These are phyloP conservation scores for Morpho achilles DNA, from an alignment of 2,888 invertebrate species.

Conservation along the genomic window DNA sequence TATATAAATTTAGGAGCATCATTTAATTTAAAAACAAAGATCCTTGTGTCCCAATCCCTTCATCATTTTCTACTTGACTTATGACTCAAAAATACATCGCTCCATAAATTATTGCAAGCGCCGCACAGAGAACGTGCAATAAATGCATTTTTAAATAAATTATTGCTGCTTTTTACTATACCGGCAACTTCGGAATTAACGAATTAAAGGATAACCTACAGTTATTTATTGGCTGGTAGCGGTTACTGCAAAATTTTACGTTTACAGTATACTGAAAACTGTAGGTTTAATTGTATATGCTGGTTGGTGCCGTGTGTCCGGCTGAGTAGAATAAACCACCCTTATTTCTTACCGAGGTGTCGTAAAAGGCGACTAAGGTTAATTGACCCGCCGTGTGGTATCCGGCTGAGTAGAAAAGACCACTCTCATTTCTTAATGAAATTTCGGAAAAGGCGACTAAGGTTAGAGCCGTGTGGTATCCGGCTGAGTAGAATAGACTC, in stretches of 20 bases:
- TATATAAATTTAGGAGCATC: not conserved
- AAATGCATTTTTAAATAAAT: conserved; percentile 25
- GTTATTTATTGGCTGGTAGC: conserved; percentile 11
- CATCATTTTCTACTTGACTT: conserved; percentile 53
- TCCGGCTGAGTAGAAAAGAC: too few species aligned
- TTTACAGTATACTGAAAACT: conserved; percentile 1
- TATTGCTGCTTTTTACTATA: conserved; percentile 12
- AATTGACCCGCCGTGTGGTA: too few species aligned
- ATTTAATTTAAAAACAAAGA: conserved; percentile 4
- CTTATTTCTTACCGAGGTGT: too few species aligned
- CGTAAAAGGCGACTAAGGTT: too few species aligned
- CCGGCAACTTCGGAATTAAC: conserved; percentile 11
- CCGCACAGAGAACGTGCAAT: conserved; percentile 28
- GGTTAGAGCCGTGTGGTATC: too few species aligned
- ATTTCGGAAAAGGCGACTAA: too few species aligned
- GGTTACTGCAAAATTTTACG: conserved; percentile 3
- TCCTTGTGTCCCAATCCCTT: conserved; percentile 27
- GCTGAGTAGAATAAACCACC: too few species aligned
- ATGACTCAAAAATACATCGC: conserved; percentile 43
- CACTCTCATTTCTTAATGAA: too few species aligned
- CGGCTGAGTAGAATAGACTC: too few species aligned
- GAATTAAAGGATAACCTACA: conserved; percentile 11
- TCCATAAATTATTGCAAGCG: conserved; percentile 46
- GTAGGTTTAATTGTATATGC: too few species aligned
- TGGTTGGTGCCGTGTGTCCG: too few species aligned